Base-by-base conservation (phyloP, 2,797 vertebrate genomes). In the Gobionotothen gibberifrons region DNA sequence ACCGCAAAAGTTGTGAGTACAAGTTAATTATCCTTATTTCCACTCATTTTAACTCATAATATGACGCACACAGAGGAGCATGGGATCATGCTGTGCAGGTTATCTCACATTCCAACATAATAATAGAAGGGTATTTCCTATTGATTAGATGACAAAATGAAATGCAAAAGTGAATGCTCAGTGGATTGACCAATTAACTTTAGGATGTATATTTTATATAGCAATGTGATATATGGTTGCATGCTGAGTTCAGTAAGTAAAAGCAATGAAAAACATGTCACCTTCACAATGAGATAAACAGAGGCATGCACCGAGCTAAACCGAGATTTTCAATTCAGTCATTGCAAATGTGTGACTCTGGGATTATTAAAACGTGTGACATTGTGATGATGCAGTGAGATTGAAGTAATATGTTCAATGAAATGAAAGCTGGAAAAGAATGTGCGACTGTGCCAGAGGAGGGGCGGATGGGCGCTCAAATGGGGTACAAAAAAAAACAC, bases 1-100 rank as follows among this genome's bases (percentile, higher is more conserved):
- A 92, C 89, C 84, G 83, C 83, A 92, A 86, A 92, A 87, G 69
- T 89, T 91, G 95, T 93, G 84, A 94, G 93, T 93, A 93, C 66
- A 4, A 77, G 74, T 77, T 78, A 26, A 78, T 89, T 90, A 63
- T 73, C 53, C 46, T 77, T 78, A 44, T 83, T 89, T 87, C 83
- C 60, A 19, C 51, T 54, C 19, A 55, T 74, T 87, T 82, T 69
- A 46, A 54, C 46, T 74, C 67, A 59, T 73, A 48, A 10, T 69
- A 76, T 71, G 46, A 65, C 64, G 66, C 40, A 39, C 66, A 74
- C 56, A 55, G 42, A 61, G 43, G 46, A 70, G 61, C 69, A 78
- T 72, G 19, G 39, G 32, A 57, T 70, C 54, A 74, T 16, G 3
- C 22, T 26, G 22, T 26, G 53, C 16, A 79, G 36, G 56, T 40